phyloP scores from a whole-genome alignment of 2,888 invertebrate genomes.

The Thymelicus lineola region DNA sequence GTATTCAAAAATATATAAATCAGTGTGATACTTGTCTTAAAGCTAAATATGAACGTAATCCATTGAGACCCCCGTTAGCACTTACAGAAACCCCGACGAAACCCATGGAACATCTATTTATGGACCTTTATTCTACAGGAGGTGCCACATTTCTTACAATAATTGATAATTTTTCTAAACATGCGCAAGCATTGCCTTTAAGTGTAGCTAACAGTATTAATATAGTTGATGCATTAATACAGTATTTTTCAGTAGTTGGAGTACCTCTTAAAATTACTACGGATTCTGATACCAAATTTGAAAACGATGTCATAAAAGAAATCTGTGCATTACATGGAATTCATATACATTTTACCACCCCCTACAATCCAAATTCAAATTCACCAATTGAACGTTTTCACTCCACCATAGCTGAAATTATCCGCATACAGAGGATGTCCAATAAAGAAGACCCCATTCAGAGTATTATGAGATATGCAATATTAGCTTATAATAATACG shows the following conservation, averaged over 20 bases:
- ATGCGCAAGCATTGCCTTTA: constrained; percentile 47
- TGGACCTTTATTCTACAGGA: constrained; percentile 31
- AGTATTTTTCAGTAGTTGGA: no score
- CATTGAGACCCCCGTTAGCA: no score
- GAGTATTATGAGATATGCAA: no score
- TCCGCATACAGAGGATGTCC: constrained; percentile 41
- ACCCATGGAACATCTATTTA: constrained; percentile 41
- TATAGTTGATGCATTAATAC: no score
- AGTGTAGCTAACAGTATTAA: no score
- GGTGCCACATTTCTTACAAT: constrained; percentile 44
- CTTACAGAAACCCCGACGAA: constrained; percentile 39
- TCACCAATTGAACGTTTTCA: constrained; percentile 42
- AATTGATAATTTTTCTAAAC: constrained; percentile 50
- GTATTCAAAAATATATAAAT: constrained; percentile 39
- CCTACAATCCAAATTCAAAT: constrained; percentile 39
- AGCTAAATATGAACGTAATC: no score
- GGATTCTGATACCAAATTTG: no score
- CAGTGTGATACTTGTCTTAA: no score
- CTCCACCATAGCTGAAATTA: constrained; percentile 42
- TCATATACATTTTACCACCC: constrained; percentile 42
- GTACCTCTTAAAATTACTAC: no score
- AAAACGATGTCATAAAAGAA: no score
- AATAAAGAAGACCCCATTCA: no score
- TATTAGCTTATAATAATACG: no score
- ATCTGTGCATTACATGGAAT: constrained; percentile 33